phyloP scores from a whole-genome alignment of 2,797 vertebrate genomes.

The Gobionotothen gibberifrons region DNA sequence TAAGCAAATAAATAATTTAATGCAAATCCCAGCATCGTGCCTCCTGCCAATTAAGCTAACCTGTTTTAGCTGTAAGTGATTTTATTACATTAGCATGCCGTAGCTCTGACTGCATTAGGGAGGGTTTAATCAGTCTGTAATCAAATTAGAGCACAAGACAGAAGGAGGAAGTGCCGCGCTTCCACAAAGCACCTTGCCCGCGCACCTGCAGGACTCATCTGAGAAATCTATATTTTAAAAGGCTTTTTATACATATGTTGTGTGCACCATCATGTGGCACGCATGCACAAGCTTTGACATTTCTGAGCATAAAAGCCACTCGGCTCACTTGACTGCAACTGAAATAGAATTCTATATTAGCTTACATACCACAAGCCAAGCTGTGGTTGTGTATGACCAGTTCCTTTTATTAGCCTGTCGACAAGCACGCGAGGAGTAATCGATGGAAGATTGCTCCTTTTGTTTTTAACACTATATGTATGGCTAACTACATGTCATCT shows the following conservation, averaged over 20 bases:
- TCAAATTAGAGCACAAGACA: constrained; percentile 84
- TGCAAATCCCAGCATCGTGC: constrained; percentile 84
- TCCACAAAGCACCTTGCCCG: constrained; percentile 77
- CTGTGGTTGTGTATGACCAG: not conserved
- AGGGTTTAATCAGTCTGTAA: constrained; percentile 86
- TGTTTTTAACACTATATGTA: constrained; percentile 25
- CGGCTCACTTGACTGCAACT: not conserved
- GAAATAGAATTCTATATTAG: not conserved
- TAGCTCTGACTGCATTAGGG: constrained; percentile 87
- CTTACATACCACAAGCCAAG: not conserved
- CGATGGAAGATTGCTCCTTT: constrained; percentile 19
- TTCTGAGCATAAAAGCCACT: not conserved
- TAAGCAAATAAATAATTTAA: constrained; percentile 88
- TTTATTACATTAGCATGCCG: constrained; percentile 87
- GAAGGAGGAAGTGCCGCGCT: constrained; percentile 77
- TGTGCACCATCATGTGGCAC: constrained; percentile 10
- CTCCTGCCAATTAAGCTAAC: constrained; percentile 88
- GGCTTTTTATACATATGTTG: constrained; percentile 41
- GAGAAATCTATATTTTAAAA: constrained; percentile 65
- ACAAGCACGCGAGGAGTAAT: constrained; percentile 7
- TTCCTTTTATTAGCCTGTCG: constrained; percentile 3
- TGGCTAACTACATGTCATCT: constrained; percentile 65
- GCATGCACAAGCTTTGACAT: not conserved
- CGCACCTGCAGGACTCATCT: constrained; percentile 76
- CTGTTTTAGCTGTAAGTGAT: constrained; percentile 88